These are phyloP conservation scores for Aradophagus sp. DNA, from an alignment of 1,140 invertebrate species.

Conservation along the genomic window DNA sequence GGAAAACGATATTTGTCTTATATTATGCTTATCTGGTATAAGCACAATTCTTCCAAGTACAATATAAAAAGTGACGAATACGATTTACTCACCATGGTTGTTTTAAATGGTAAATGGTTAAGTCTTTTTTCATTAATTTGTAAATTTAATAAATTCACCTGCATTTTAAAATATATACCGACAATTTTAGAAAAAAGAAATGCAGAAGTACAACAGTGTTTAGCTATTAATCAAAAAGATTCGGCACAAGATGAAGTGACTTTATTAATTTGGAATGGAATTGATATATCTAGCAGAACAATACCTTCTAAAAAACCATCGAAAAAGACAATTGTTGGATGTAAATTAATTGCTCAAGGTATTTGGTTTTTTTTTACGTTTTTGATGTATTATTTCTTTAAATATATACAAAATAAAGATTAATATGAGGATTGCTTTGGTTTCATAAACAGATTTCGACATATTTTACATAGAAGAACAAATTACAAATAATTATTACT, in stretches of 20 bases:
- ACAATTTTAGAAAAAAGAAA: conserved; percentile 1
- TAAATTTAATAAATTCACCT: neutral
- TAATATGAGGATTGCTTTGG: too few species aligned
- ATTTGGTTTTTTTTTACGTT: neutral
- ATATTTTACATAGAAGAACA: neutral
- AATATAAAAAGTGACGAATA: conserved; percentile 1
- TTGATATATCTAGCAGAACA: neutral
- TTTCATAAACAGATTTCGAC: neutral
- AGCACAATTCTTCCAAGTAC: neutral
- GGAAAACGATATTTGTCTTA: conserved; percentile 1
- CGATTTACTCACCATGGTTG: neutral
- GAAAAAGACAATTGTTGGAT: neutral
- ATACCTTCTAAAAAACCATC: neutral
- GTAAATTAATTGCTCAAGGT: conserved; percentile 1
- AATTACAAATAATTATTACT: neutral
- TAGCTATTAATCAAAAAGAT: neutral
- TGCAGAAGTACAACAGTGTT: neutral
- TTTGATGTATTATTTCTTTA: neutral
- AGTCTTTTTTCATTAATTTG: neutral
- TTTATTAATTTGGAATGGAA: conserved; percentile 1
- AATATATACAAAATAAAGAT: too few species aligned
- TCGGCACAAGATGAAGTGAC: neutral
- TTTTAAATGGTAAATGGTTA: neutral
- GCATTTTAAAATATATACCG: neutral
- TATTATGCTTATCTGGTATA: conserved; percentile 5